Base-by-base conservation (phyloP, 2,888 invertebrate species). In the Dryadula phaetusa region DNA sequence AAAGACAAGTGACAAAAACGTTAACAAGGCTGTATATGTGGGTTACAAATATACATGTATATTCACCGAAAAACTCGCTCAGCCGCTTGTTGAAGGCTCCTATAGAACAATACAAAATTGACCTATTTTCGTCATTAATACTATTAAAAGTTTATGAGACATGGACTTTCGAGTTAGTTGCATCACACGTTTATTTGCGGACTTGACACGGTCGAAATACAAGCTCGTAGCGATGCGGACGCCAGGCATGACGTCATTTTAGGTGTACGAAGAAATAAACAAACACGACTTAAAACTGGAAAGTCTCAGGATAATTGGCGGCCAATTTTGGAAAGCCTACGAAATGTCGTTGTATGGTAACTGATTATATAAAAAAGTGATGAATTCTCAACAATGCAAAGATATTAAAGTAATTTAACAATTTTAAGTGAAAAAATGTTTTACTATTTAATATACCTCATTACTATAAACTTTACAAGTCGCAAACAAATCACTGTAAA, bases 181-280 rank as follows among this genome's bases (percentile, higher is more conserved):
- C 86, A 85, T 87, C 87, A 87, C 77, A 75, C 74, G 81, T 84
- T 84, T 88, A 88, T 88, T 87, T 87, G 80, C 75, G 81, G 85
- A 83, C 77, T 84, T 82, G 83, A 85, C 84, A 83, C 79, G 77
- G 69, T 72, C 77, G 79, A 81, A 62, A 66, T 67, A 81, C 81
- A 79, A 3, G 76, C 75, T 77, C 74, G 75, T 78, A 76, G 71
- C 74, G 70, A 76, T 73, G 72, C 74, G 46, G 72, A 74, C 76
- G 75, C 75, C 67, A 64, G 68, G 49, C 44, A 52, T 74, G 70
- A 70, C 73, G 73, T 72, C 70, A 73, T 54, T 67, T 63, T 61
- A 22, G 47, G 66, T 52, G 60, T 60, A 60, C 53, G 52, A 60
- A 70, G 65, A 71, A 69, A 70, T 64, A 71, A 71, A 73, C 67